Percentiles rank a stretch among this genome's conserved stretches.
Evolutionary conservation across 2,888 invertebrate species (phyloP).

Genomic region (Pseudoips prasinana): DNA sequence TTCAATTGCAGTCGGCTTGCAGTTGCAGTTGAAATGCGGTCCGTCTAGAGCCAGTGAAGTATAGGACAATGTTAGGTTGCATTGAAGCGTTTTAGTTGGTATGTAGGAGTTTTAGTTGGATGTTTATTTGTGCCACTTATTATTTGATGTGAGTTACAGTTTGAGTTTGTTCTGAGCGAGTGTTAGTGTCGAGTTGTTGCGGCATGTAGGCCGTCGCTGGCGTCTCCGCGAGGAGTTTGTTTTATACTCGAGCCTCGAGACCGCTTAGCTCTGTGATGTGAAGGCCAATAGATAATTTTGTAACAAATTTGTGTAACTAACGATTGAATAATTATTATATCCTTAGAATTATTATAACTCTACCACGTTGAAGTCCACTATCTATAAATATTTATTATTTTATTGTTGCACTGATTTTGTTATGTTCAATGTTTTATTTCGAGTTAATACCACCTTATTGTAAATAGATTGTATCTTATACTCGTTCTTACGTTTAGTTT

Average conservation of each 20-base stretch:
- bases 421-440: conserved; percentile 78
- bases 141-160: conserved; percentile 24
- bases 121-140: conserved; percentile 30
- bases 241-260: conserved; percentile 52
- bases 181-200: conserved; percentile 20
- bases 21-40: too few species aligned
- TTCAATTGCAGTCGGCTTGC: too few species aligned
- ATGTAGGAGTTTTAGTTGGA: conserved; percentile 31
- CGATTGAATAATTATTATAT: conserved; percentile 64
- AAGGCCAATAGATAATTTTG: conserved; percentile 80
- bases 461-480: conserved; percentile 72
- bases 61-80: conserved; percentile 34
- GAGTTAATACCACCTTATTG: conserved; percentile 75
- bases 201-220: conserved; percentile 22
- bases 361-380: conserved; percentile 77
- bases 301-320: conserved; percentile 77
- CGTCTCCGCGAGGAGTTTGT: conserved; percentile 16
- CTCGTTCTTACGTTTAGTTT: conserved; percentile 70
- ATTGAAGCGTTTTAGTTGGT: conserved; percentile 38
- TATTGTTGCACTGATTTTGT: conserved; percentile 81
- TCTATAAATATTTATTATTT: conserved; percentile 78
- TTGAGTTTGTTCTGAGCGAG: conserved; percentile 26
- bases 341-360: conserved; percentile 70
- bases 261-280: conserved; percentile 78
- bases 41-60: too few species aligned